These are phyloP conservation scores for Orchesella cincta DNA, from an alignment of 1,140 invertebrate species.

Conservation along the genomic window DNA sequence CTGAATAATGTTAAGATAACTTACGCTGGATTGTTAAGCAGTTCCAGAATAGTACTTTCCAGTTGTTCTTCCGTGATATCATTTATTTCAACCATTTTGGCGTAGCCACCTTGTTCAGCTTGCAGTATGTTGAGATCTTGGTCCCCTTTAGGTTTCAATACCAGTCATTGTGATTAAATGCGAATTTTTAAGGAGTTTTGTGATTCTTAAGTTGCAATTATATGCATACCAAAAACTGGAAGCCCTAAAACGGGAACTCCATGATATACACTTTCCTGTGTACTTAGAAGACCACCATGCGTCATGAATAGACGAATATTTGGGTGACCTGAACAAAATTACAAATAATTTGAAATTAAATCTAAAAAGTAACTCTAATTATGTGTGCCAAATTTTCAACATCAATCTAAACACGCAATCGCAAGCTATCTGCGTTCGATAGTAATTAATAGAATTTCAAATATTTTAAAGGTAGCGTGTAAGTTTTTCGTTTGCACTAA, in stretches of 20 bases:
- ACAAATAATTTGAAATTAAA: neutral
- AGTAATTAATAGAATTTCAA: too few species aligned
- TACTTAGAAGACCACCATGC: conserved; percentile 58
- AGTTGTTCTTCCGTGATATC: conserved; percentile 21
- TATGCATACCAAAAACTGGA: conserved; percentile 52
- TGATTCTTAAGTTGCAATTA: neutral
- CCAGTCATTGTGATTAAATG: neutral
- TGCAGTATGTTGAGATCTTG: conserved; percentile 53
- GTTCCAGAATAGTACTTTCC: conserved; percentile 15
- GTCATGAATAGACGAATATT: conserved; percentile 55
- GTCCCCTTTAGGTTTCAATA: conserved; percentile 48
- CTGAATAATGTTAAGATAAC: neutral
- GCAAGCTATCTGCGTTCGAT: too few species aligned
- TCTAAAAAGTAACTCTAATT: neutral
- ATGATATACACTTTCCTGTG: conserved; percentile 55
- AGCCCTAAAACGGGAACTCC: conserved; percentile 56
- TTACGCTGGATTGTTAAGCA: conserved; percentile 30
- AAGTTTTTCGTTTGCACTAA: too few species aligned
- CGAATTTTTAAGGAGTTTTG: neutral
- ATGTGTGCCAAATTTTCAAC: neutral
- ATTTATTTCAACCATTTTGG: conserved; percentile 1
- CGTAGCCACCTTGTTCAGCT: conserved; percentile 21
- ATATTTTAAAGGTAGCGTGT: too few species aligned
- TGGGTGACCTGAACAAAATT: conserved; percentile 51
- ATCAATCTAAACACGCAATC: too few species aligned